Base-by-base conservation (phyloP, 2,888 invertebrate genomes). In the Dynastes maya region DNA sequence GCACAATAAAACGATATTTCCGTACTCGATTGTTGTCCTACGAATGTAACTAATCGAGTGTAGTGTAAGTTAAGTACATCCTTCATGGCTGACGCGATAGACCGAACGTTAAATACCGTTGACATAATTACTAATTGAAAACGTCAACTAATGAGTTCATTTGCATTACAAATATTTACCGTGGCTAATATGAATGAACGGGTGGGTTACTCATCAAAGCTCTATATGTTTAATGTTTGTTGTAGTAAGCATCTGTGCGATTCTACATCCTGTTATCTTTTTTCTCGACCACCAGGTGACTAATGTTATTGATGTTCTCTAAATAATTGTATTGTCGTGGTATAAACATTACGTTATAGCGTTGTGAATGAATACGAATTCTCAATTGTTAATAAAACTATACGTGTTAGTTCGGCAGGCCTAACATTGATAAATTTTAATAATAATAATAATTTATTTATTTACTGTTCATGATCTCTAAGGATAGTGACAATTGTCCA, bases 81-180 rank as follows among this genome's bases (percentile, higher is more conserved):
- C 65, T 65, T 65, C 32, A 40, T 45, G 22, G 16, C 22, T 16
- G 49, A 49, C 49, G 49, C 29, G 29, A 45, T 45, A 45, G 45
- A 8, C 11, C 11, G 8, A 68, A 68, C 49, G 67, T 49, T 27
- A 49, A 68, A 49, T 68, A 49, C 67, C 27, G 49, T 68, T 68
- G 67, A 49, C 67, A 49, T 49, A 68, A 68, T 68, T 68, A 68
- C 49, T 68, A 68, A 68, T 68, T 68, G 67, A 49, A 68, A 68
- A 51, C 67, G 49, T 68, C 67, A 68, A 68, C 49, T 68, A 68
- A 68, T 68, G 67, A 68, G 67, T 68, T 68, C 67, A 68, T 68
- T 68, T 68, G 67, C 67, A 68, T 68, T 68, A 68, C 67, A 68
- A 68, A 68, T 68, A 68, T 68, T 68, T 68, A 68, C 67, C 67